Base-by-base conservation (phyloP, 2,797 vertebrate genomes). In the Pogoniulus pusillus region DNA sequence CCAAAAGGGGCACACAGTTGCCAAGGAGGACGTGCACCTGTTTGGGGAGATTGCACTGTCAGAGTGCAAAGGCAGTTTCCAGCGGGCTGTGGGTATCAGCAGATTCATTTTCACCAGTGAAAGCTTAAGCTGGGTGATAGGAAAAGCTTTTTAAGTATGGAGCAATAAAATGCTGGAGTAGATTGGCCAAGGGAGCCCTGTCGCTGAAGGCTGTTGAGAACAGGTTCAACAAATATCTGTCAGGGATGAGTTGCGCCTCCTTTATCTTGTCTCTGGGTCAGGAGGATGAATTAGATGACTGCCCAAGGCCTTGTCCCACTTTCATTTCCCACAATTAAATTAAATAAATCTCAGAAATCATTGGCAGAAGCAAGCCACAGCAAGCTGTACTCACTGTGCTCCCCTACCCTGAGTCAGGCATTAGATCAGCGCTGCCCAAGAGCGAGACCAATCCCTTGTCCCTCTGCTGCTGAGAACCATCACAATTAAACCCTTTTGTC, bases 271-370 rank as follows among this genome's bases (percentile, higher is more conserved):
- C 17, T 0, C 76, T 15, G 17, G 92, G 89, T 96, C 92, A 92
- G 80, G 4, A 89, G 63, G 86, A 94, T 94, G 95, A 93, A 92
- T 82, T 85, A 93, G 79, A 89, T 20, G 84, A 85, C 49, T 78
- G 94, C 92, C 79, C 0, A 7, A 94, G 93, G 95, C 89, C 84
- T 81, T 0, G 12, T 93, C 82, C 87, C 85, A 83, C 74, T 94
- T 95, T 87, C 43, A 87, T 89, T 93, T 94, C 39, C 73, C 85
- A 77, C 93, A 92, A 93, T 94, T 94, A 96, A 85, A 92, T 94
- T 85, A 91, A 91, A 87, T 87, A 94, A 93, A 94, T 82, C 91
- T 94, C 91, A 92, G 85, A 89, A 94, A 89, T 65, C 60, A 60
- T 66, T 90, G 92, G 83, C 75, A 87, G 90, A 90, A 89, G 87